Evolutionary conservation across 1,140 invertebrate species (phyloP).

Genomic region (Psix sp.): DNA sequence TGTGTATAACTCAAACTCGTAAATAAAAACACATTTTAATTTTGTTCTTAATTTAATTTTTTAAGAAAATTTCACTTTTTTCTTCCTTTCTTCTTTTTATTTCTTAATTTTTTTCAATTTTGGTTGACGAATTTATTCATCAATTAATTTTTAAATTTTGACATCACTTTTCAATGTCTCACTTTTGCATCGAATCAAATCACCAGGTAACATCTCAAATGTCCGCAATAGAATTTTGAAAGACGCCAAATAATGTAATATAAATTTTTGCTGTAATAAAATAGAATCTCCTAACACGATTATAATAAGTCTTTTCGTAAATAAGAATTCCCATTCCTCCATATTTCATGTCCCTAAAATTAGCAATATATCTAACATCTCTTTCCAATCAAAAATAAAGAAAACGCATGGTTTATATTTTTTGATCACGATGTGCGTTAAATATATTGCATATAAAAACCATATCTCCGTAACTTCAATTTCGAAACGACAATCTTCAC

Average conservation of each 20-base stretch:
- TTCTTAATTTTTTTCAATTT: no score
- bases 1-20: no score
- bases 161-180: slow-evolving; percentile 8
- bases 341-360: slow-evolving; percentile 41
- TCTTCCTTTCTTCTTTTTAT: neutral
- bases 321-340: slow-evolving; percentile 55
- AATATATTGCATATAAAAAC: slow-evolving; percentile 51
- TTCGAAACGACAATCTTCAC: slow-evolving; percentile 29
- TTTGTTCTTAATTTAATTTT: no score
- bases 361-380: slow-evolving; percentile 40
- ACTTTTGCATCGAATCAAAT: slow-evolving; percentile 43
- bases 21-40: no score
- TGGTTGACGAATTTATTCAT: no score
- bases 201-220: slow-evolving; percentile 46
- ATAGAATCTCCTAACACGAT: slow-evolving; percentile 66
- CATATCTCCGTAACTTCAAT: slow-evolving; percentile 46
- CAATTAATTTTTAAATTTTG: slow-evolving; percentile 1
- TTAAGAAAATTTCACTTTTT: slow-evolving; percentile 18
- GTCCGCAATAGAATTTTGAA: slow-evolving; percentile 58
- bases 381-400: slow-evolving; percentile 37
- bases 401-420: slow-evolving; percentile 54
- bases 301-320: slow-evolving; percentile 61
- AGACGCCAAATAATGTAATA: slow-evolving; percentile 63
- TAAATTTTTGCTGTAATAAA: slow-evolving; percentile 68
- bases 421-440: slow-evolving; percentile 47